Evolutionary conservation across 2,797 vertebrate species (phyloP).

Genomic region (Manis pentadactyla): DNA sequence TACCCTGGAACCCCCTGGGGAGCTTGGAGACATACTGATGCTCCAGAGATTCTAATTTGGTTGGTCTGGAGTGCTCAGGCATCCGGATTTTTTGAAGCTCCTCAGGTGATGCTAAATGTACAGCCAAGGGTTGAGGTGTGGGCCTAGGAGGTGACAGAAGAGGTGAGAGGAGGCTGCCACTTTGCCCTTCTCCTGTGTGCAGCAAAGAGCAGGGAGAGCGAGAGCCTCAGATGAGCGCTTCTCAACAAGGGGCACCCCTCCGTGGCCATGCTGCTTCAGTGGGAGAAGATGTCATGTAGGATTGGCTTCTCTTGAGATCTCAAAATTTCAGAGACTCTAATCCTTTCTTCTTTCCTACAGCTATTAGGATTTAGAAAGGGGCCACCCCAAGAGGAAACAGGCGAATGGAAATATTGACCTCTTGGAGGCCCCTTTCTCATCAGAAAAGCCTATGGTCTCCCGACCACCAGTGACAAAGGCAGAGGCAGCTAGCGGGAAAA

Average conservation of each 20-base stretch:
- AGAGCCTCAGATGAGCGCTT: not conserved
- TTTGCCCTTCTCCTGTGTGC: not conserved
- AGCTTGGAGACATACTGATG: not conserved
- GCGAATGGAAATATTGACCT: not conserved
- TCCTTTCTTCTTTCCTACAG: constrained; percentile 4
- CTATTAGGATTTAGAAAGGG: not conserved
- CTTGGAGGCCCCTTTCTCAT: not conserved
- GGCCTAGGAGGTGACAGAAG: not conserved
- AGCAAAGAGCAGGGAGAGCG: not conserved
- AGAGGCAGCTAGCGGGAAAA: constrained; percentile 30
- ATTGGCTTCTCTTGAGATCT: not conserved
- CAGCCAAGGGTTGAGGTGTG: not conserved
- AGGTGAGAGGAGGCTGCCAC: not conserved
- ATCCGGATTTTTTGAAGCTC: not conserved
- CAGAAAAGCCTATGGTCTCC: not conserved
- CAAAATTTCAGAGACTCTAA: not conserved
- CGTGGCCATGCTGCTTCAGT: not conserved
- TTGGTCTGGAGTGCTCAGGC: not conserved
- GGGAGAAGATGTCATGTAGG: not conserved
- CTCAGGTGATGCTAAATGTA: not conserved
- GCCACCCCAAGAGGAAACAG: not conserved
- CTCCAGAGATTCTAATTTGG: not conserved
- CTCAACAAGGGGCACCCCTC: not conserved
- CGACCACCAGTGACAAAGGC: not conserved
- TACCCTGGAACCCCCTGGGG: not conserved